Evolutionary conservation across 2,888 invertebrate species (phyloP).

Genomic region (Tetropium fuscum): DNA sequence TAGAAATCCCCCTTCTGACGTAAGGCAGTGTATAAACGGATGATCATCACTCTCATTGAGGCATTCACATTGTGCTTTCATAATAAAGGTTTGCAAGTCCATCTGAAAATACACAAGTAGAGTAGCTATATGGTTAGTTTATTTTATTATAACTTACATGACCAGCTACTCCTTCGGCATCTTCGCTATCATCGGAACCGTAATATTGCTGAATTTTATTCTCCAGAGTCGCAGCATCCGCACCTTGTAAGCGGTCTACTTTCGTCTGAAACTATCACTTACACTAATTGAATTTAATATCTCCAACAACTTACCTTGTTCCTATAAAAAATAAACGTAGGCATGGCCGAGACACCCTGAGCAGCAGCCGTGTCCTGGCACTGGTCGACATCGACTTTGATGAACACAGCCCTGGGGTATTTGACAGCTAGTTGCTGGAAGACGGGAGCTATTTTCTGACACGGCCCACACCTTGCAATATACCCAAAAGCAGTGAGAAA

Average conservation of each 20-base stretch:
- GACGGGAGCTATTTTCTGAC: conserved; percentile 92
- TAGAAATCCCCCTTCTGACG: conserved; percentile 74
- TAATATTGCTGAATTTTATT: conserved; percentile 91
- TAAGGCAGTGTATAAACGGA: conserved; percentile 79
- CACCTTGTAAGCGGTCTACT: conserved; percentile 89
- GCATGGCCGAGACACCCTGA: conserved; percentile 96
- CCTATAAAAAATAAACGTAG: conserved; percentile 96
- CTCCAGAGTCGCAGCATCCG: conserved; percentile 85
- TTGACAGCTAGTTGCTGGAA: conserved; percentile 90
- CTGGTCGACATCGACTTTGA: conserved; percentile 96
- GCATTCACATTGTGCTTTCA: conserved; percentile 93
- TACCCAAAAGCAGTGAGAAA: too few species aligned
- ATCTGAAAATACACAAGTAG: conserved; percentile 72
- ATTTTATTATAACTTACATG: conserved; percentile 74
- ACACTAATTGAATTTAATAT: too few species aligned
- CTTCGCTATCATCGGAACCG: conserved; percentile 74
- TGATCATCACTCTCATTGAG: conserved; percentile 96
- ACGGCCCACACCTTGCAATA: conserved; percentile 96
- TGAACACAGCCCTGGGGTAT: conserved; percentile 89
- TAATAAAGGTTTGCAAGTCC: conserved; percentile 88
- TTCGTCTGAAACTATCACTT: conserved; percentile 71
- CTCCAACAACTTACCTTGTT: conserved; percentile 72
- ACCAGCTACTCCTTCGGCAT: conserved; percentile 79
- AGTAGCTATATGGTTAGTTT: neutral
- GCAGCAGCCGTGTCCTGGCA: conserved; percentile 89